Evolutionary conservation across 2,113 vertebrate genomes (phyloP), one percentile per base, ranked within the genome.

Genomic region (Leucopternis melanops): DNA sequence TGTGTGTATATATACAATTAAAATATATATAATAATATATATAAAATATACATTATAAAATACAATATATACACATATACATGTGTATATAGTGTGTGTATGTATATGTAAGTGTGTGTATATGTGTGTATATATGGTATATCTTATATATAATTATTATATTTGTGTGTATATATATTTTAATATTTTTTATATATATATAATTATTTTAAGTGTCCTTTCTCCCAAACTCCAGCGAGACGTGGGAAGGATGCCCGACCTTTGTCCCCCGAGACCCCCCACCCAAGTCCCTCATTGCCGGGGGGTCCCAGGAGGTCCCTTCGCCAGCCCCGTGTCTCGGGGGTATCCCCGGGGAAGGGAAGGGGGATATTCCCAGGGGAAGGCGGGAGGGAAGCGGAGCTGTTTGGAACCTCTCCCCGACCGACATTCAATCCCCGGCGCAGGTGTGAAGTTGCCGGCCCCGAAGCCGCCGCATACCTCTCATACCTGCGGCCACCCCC

Each of bases 371-470:
- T 65, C 82, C 77, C 6, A 0, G 18, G 38, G 45, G 42, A 44
- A 31, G 52, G 22, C 52, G 1, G 19, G 13, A 13, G 63, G 80
- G 63, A 23, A 7, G 22, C 10, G 1, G 36, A 38, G 32, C 73
- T 5, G 2, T 7, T 11, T 6, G 71, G 59, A 22, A 44, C 59
- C 78, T 32, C 67, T n/a, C n/a, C 73, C 87, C 12, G 67, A 77
- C 87, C 13, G 71, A 80, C 85, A 82, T 75, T 72, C 96, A 54
- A 58, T 73, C 85, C 87, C 65, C 6, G 3, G 23, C 0, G 22
- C 94, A 82, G 94, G 85, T 93, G 90, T n/a, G 95, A 70, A 23
- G 69, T 89, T 54, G 84, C 78, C 16, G 3, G 40, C 59, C 80
- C 73, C 4, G 11, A 17, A 49, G 70, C 86, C 9, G 21, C 57